These are phyloP conservation scores for Parelbella ahira DNA, from an alignment of 2,888 invertebrate species.

Conservation along the genomic window DNA sequence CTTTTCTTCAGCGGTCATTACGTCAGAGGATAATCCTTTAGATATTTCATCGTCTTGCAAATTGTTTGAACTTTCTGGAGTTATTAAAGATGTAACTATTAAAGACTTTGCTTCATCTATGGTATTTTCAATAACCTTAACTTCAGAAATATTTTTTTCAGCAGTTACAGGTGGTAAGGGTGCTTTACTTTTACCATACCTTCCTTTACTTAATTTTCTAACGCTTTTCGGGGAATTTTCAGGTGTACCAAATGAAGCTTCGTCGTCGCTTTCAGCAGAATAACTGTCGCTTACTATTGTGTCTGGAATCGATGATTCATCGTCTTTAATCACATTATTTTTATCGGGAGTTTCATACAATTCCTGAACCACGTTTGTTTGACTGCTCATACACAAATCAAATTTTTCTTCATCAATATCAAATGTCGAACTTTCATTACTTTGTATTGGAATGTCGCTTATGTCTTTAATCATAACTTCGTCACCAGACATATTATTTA, in stretches of 20 bases:
- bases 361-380: conserved; percentile 2
- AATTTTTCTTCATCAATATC: conserved; percentile 1
- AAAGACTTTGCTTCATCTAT: too few species aligned
- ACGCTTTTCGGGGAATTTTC: conserved; percentile 64
- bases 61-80: conserved; percentile 26
- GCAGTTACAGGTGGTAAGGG: conserved; percentile 55
- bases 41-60: conserved; percentile 64
- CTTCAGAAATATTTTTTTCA: conserved; percentile 25
- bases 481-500: not conserved
- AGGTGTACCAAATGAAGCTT: conserved; percentile 72
- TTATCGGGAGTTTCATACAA: conserved; percentile 15
- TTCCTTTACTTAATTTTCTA: conserved; percentile 61
- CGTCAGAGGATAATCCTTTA: too few species aligned
- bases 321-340: conserved; percentile 23
- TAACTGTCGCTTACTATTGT: conserved; percentile 28
- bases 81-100: too few species aligned
- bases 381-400: too few species aligned
- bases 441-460: conserved; percentile 26
- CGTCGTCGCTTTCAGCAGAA: conserved; percentile 66
- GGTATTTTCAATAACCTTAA: too few species aligned
- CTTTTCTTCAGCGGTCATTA: too few species aligned
- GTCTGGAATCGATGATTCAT: conserved; percentile 20
- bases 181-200: conserved; percentile 72
- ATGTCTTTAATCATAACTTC: conserved; percentile 12
- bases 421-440: not conserved